Evolutionary conservation across 2,888 invertebrate genomes (phyloP).

Genomic region (Synanthedon tipuliformis): DNA sequence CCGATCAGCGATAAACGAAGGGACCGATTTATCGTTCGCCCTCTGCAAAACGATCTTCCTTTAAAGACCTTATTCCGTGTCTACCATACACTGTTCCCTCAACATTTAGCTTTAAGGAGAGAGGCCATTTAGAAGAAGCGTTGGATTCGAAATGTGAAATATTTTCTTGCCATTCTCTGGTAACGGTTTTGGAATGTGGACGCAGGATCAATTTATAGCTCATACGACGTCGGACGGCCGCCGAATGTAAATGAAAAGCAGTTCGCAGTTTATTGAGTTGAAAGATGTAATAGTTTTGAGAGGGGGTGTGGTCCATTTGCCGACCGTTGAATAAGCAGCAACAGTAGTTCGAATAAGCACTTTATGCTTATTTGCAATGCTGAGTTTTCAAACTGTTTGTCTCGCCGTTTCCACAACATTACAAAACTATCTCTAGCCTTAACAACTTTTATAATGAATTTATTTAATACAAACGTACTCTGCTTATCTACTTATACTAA

Average conservation of each 20-base stretch:
- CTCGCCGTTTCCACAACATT: neutral
- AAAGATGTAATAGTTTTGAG: slow-evolving; percentile 24
- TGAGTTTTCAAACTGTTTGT: neutral
- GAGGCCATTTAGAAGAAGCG: slow-evolving; percentile 1
- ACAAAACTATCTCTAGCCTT: neutral
- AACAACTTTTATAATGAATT: too few relatives aligned
- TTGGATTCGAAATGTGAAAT: slow-evolving; percentile 8
- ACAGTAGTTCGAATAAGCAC: neutral
- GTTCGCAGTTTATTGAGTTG: slow-evolving; percentile 32
- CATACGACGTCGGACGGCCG: slow-evolving; percentile 26
- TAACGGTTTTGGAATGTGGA: slow-evolving; percentile 19
- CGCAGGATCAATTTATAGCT: slow-evolving; percentile 33
- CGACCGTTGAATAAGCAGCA: neutral
- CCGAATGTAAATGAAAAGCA: slow-evolving; percentile 36
- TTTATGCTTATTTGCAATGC: neutral
- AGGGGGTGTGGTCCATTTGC: slow-evolving; percentile 6
- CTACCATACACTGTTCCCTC: neutral
- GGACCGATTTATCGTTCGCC: slow-evolving; percentile 29
- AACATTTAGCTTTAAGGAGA: neutral
- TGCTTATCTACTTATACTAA: too few relatives aligned
- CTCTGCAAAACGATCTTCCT: slow-evolving; percentile 3
- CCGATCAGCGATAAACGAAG: slow-evolving; percentile 38
- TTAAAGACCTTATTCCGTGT: neutral
- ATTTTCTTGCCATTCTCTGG: slow-evolving; percentile 4
- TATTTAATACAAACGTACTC: too few relatives aligned